These are phyloP conservation scores for Neoseiulus cucumeris DNA, from an alignment of 1,140 invertebrate species.

Conservation along the genomic window DNA sequence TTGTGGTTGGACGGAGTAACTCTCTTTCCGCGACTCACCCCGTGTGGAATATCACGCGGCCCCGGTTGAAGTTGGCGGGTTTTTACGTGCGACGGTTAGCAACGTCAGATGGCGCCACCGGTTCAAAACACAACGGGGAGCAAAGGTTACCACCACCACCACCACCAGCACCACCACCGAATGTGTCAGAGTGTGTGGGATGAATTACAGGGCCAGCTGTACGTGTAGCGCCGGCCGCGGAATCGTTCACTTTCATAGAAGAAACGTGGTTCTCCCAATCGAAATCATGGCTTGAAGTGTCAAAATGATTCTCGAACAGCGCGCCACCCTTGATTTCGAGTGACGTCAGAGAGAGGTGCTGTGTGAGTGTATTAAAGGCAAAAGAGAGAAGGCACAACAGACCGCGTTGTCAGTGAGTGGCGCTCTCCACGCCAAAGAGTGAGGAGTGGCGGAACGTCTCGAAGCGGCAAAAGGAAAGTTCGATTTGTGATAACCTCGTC, in stretches of 20 bases:
- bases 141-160: neutral
- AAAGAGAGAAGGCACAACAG: too few relatives aligned
- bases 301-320: constrained; percentile 17
- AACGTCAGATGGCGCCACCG: constrained; percentile 3
- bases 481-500: neutral
- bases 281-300: neutral
- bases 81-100: neutral
- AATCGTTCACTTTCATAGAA: neutral
- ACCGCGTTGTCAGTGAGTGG: too few relatives aligned
- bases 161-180: neutral
- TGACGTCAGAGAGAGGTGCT: too few relatives aligned
- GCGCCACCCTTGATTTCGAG: neutral
- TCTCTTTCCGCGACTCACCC: too few relatives aligned
- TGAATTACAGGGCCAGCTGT: neutral
- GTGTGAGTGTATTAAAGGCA: too few relatives aligned
- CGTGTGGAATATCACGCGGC: neutral
- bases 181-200: neutral
- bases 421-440: neutral
- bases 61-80: neutral
- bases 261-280: neutral
- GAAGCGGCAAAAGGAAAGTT: neutral
- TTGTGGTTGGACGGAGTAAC: neutral
- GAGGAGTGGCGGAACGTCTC: neutral
- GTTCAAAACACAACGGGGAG: constrained; percentile 4
- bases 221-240: neutral